phyloP scores from a whole-genome alignment of 92 coral and sea anemone species.

The Diadumene lineata region DNA sequence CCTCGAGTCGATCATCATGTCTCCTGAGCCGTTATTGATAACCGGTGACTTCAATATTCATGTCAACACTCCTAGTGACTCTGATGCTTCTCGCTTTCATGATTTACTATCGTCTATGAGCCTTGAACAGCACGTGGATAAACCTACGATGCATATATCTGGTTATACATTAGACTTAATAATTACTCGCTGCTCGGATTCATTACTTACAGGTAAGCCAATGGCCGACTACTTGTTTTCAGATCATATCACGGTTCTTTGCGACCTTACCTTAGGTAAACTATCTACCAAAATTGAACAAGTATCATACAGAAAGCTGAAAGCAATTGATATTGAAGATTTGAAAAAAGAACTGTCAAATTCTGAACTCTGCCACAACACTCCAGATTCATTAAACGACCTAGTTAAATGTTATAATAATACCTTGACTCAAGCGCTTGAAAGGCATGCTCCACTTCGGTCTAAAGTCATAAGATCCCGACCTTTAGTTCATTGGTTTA shows the following conservation, averaged over 20 bases:
- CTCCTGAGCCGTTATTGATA: slow-evolving; percentile 46
- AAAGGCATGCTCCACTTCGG: slow-evolving; percentile 47
- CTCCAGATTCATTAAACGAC: slow-evolving; percentile 32
- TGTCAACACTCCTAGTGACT: slow-evolving; percentile 29
- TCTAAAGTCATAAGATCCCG: slow-evolving; percentile 29
- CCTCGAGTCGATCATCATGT: slow-evolving; percentile 42
- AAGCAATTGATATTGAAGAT: slow-evolving; percentile 29
- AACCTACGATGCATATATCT: slow-evolving; percentile 28
- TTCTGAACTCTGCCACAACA: slow-evolving; percentile 21
- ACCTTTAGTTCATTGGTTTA: slow-evolving; percentile 42
- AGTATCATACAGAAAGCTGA: slow-evolving; percentile 49
- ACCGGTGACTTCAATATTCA: slow-evolving; percentile 56
- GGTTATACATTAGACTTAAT: slow-evolving; percentile 29
- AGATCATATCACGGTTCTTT: slow-evolving; percentile 33
- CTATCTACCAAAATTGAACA: slow-evolving; percentile 26
- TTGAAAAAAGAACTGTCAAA: slow-evolving; percentile 29
- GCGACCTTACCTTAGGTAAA: slow-evolving; percentile 12
- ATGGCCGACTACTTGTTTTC: slow-evolving; percentile 34
- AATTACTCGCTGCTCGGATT: slow-evolving; percentile 36
- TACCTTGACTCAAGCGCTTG: slow-evolving; percentile 15
- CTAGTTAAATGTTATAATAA: slow-evolving; percentile 40
- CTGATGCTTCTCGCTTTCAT: slow-evolving; percentile 19
- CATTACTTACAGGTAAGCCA: slow-evolving; percentile 13
- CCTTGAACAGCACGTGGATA: slow-evolving; percentile 33
- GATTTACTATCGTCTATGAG: slow-evolving; percentile 18